These are phyloP conservation scores for Drosophila funebris DNA, from an alignment of 1,140 invertebrate species.

Conservation along the genomic window DNA sequence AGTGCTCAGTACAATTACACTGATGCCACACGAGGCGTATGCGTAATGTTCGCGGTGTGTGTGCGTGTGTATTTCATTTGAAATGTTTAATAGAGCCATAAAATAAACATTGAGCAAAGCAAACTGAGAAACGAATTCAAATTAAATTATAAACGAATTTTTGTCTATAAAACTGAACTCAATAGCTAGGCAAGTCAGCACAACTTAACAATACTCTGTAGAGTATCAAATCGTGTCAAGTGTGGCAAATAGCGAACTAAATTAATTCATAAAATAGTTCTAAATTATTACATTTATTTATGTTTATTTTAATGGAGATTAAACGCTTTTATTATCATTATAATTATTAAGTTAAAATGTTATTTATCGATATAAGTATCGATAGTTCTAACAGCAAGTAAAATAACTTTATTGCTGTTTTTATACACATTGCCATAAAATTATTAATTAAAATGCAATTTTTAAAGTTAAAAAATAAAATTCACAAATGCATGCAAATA, in stretches of 20 bases:
- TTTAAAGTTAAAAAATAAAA: too few species aligned
- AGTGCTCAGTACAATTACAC: constrained; percentile 13
- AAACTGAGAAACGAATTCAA: constrained; percentile 27
- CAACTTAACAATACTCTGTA: not conserved
- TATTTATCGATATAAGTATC: too few species aligned
- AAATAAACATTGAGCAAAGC: constrained; percentile 42
- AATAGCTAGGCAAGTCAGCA: not conserved
- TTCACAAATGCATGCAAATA: not conserved
- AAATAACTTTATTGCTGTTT: too few species aligned
- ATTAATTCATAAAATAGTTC: too few species aligned
- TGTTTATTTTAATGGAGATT: too few species aligned
- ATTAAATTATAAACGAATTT: constrained; percentile 38
- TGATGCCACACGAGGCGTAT: constrained; percentile 60
- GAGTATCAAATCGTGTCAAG: not conserved
- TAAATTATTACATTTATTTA: too few species aligned
- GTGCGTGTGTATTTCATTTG: constrained; percentile 14
- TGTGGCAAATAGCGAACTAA: too few species aligned
- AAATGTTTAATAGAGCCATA: constrained; percentile 37
- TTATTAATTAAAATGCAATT: too few species aligned
- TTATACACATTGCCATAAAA: too few species aligned
- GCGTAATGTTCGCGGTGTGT: constrained; percentile 50
- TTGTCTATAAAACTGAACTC: constrained; percentile 27
- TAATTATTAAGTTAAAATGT: too few species aligned
- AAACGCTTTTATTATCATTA: too few species aligned
- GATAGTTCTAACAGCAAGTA: too few species aligned